Percentiles rank a stretch among this genome's conserved stretches.
Evolutionary conservation across 2,113 vertebrate genomes (phyloP).

Genomic region (Pontoporia blainvillei): DNA sequence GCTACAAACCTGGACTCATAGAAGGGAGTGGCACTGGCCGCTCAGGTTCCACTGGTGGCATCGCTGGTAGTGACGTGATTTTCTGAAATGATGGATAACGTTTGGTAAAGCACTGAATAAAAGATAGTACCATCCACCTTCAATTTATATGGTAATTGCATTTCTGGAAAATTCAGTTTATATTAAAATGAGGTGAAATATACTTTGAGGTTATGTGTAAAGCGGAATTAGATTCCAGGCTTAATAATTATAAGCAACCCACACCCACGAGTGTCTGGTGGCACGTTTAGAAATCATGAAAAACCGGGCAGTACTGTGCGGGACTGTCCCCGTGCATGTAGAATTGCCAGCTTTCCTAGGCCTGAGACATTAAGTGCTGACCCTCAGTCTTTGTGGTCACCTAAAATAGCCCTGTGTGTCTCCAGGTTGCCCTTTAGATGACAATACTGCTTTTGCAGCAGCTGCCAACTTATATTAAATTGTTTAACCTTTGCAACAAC

Average conservation of each 20-base stretch:
- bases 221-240: neutral
- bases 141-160: neutral
- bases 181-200: conserved; percentile 9
- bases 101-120: neutral
- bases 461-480: neutral
- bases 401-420: neutral
- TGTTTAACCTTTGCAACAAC: neutral
- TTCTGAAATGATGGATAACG: neutral
- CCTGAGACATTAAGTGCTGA: neutral
- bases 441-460: neutral
- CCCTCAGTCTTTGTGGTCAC: neutral
- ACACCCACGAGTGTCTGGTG: neutral
- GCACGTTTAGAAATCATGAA: neutral
- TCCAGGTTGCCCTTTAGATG: neutral
- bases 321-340: neutral
- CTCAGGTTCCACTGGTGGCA: fast-evolving
- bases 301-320: neutral
- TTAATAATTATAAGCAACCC: neutral
- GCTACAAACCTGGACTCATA: neutral
- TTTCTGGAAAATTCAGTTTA: conserved; percentile 16
- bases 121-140: too few relatives aligned
- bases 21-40: neutral
- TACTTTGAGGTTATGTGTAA: neutral
- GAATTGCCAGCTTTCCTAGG: neutral
- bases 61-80: neutral